These are phyloP conservation scores for Eidolon helvum DNA, from an alignment of 2,113 vertebrate species.

Conservation along the genomic window DNA sequence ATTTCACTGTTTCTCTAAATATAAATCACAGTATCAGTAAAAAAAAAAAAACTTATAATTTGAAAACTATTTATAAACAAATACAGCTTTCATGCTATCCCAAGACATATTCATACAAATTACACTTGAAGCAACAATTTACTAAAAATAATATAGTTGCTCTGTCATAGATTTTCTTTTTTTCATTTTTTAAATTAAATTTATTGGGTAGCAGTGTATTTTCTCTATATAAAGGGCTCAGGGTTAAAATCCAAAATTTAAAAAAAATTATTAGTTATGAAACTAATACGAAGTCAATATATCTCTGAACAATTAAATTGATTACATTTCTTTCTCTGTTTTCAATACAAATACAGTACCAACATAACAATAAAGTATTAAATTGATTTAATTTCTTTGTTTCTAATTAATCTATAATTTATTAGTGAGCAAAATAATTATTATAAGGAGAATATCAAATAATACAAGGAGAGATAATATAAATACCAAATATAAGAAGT, in stretches of 20 bases:
- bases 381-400: background rate
- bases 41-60: background rate
- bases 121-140: background rate
- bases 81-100: background rate
- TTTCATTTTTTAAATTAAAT: background rate
- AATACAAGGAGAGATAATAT: background rate
- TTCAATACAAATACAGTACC: background rate
- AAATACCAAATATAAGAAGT: background rate
- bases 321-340: background rate
- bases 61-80: background rate
- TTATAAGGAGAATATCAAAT: background rate
- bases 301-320: background rate
- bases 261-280: background rate
- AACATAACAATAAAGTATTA: background rate
- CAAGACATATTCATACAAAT: background rate
- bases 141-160: background rate
- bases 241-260: background rate
- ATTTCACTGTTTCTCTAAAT: slow-evolving; percentile 5
- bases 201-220: background rate
- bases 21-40: background rate
- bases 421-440: background rate
- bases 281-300: background rate
- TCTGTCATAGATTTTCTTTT: background rate
- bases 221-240: background rate
- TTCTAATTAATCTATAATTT: background rate